Percentiles rank a stretch among this genome's conserved stretches.
Evolutionary conservation across 2,113 vertebrate species (phyloP).

Genomic region (Hippolais icterina): DNA sequence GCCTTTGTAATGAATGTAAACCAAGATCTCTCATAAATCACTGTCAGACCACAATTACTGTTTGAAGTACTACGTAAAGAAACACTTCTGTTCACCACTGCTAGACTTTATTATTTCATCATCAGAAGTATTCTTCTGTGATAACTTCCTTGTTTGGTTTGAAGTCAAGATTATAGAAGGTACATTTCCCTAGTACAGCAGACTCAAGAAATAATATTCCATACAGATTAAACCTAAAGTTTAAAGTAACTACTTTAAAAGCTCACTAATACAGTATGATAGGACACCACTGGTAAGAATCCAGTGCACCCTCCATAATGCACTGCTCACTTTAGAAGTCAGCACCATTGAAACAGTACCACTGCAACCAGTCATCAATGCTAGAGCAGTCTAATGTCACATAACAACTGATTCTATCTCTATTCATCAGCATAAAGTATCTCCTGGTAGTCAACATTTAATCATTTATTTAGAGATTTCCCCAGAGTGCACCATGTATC

Average conservation of each 20-base stretch:
- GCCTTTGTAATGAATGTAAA: neutral
- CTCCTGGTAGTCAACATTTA: neutral
- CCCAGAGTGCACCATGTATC: neutral
- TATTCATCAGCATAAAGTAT: neutral
- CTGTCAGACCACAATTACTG: neutral
- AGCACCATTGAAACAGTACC: neutral
- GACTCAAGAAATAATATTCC: slow-evolving; percentile 33
- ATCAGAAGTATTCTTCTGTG: neutral
- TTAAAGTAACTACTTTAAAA: slow-evolving; percentile 12
- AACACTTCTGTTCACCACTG: neutral
- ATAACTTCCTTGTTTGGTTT: neutral
- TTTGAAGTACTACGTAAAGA: neutral
- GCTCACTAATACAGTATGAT: neutral
- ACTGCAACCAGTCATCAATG: neutral
- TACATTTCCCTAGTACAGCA: neutral
- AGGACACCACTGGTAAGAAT: neutral
- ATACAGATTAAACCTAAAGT: slow-evolving; percentile 38
- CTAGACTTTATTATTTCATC: neutral
- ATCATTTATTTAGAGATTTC: neutral
- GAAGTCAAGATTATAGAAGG: neutral
- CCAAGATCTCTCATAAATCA: neutral
- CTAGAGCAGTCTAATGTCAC: neutral
- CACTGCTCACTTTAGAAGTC: neutral
- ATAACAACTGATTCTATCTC: neutral
- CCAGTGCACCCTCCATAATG: neutral